These are phyloP conservation scores for Mesocentrotus franciscanus DNA, from an alignment of 53 echinoderm and acorn worm genomes.

Conservation along the genomic window DNA sequence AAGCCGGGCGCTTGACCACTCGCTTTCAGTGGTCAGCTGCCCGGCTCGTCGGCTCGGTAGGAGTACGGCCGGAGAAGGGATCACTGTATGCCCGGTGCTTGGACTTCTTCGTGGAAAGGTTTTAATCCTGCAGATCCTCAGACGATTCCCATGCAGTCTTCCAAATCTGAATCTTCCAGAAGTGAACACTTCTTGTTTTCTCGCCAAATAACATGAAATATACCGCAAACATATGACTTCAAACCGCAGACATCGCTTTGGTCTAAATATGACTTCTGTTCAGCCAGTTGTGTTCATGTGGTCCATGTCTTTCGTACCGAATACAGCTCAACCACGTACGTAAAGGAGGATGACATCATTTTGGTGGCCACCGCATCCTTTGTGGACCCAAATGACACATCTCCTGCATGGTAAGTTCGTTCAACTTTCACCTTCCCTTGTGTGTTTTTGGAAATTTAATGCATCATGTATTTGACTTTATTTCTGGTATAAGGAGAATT, in stretches of 20 bases:
- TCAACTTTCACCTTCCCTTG: constrained; percentile 32
- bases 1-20: constrained; percentile 52
- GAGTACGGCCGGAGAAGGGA: background rate
- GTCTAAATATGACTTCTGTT: background rate
- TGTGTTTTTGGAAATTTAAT: background rate
- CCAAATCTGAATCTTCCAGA: constrained; percentile 29
- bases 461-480: background rate
- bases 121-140: background rate
- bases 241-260: constrained; percentile 16
- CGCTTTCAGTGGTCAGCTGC: constrained; percentile 34
- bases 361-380: background rate
- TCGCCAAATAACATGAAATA: constrained; percentile 13
- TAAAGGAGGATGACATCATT: constrained; percentile 31
- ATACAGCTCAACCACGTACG: background rate
- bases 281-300: background rate
- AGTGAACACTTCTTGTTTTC: background rate
- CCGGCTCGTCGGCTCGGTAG: background rate
- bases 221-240: background rate
- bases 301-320: background rate
- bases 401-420: background rate
- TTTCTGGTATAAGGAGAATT: too few species aligned
- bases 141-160: background rate
- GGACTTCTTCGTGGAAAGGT: constrained; percentile 42
- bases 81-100: constrained; percentile 37
- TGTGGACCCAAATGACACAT: background rate